phyloP scores from a whole-genome alignment of 2,113 vertebrate genomes.

The Murina feae region DNA sequence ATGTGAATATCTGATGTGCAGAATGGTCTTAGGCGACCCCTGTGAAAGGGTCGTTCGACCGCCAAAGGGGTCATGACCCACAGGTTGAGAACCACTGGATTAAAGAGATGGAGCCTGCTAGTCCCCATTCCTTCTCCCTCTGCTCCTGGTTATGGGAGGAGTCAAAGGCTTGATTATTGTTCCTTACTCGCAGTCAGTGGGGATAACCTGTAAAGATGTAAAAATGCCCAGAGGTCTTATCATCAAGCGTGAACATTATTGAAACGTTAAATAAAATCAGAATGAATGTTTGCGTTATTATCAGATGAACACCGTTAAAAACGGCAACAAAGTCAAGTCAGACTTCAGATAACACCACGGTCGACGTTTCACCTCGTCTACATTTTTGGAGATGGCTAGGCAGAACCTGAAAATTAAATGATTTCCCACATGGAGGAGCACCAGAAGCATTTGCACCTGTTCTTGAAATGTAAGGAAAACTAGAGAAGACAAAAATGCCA shows the following conservation, averaged over 20 bases:
- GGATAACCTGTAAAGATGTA: background rate
- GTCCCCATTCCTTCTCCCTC: background rate
- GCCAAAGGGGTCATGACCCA: too few species aligned
- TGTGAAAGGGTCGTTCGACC: too few species aligned
- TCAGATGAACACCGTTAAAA: background rate
- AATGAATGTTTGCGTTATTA: background rate
- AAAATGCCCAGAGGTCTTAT: background rate
- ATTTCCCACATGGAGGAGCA: background rate
- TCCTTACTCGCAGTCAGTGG: background rate
- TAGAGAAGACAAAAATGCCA: background rate
- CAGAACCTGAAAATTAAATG: background rate
- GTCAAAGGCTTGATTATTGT: background rate
- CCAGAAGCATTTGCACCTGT: background rate
- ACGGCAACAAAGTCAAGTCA: background rate
- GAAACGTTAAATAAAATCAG: background rate
- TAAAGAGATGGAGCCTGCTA: accelerated
- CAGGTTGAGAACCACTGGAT: too few species aligned
- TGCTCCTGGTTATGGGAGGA: background rate
- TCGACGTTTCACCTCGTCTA: background rate
- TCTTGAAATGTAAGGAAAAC: background rate
- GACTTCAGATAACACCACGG: background rate
- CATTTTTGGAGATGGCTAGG: background rate
- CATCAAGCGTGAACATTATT: background rate
- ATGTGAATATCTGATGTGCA: too few species aligned
- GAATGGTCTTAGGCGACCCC: too few species aligned